Conservation (phyloP, 92 coral and sea anemone species). For the Actinostola sp. region DNA sequence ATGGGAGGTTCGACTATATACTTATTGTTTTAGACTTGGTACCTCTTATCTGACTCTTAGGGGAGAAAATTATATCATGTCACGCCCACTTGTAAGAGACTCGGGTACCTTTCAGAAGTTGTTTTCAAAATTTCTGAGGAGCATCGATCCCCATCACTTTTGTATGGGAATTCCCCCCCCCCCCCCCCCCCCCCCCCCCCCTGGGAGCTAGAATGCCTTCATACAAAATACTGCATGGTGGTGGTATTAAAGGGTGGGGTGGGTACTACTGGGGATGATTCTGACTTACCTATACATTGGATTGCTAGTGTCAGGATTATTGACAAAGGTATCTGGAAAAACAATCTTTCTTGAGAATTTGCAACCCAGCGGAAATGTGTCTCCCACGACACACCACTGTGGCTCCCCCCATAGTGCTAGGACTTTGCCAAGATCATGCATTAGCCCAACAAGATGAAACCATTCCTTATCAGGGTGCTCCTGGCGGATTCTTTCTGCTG, state of each 20-base stretch:
- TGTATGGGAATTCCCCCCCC: too few relatives aligned
- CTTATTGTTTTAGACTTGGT: too few relatives aligned
- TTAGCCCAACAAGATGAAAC: slow-evolving; percentile 92
- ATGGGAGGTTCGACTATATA: too few relatives aligned
- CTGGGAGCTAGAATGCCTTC: too few relatives aligned
- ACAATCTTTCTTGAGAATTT: slow-evolving; percentile 87
- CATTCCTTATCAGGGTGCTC: slow-evolving; percentile 92
- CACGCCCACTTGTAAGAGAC: too few relatives aligned
- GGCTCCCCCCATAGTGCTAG: slow-evolving; percentile 93
- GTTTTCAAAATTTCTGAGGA: too few relatives aligned
- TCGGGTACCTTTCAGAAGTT: too few relatives aligned
- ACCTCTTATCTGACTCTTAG: too few relatives aligned
- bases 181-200: too few relatives aligned
- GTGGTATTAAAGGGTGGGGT: not conserved
- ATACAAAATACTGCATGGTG: too few relatives aligned
- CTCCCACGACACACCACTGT: slow-evolving; percentile 94
- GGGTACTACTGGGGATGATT: not conserved
- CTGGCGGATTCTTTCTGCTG: slow-evolving; percentile 93
- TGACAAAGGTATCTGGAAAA: slow-evolving; percentile 84
- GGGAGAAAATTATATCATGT: too few relatives aligned
- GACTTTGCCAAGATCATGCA: slow-evolving; percentile 95
- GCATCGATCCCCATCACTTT: too few relatives aligned
- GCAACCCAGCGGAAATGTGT: slow-evolving; percentile 94
- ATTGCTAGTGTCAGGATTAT: slow-evolving; percentile 74
- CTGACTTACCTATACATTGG: slow-evolving; percentile 73